Evolutionary conservation across 1,140 invertebrate species (phyloP).

Genomic region (Drosophila kanapiae): DNA sequence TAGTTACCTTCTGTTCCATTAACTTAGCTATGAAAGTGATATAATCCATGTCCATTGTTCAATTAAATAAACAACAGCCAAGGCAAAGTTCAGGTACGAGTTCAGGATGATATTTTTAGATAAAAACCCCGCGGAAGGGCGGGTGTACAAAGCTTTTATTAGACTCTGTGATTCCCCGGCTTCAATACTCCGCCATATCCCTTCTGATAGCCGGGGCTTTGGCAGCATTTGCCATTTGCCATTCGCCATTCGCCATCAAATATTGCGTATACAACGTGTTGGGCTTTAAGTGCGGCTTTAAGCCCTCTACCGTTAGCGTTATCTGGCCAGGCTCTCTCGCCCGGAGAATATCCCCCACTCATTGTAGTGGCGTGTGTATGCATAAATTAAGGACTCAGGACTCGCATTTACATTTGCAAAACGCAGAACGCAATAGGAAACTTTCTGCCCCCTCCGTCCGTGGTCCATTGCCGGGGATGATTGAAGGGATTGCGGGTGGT

Average conservation of each 20-base stretch:
- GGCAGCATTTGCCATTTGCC: conserved; percentile 11
- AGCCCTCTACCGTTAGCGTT: conserved; percentile 31
- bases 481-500: conserved; percentile 27
- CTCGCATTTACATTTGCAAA: conserved; percentile 46
- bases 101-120: conserved; percentile 16
- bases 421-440: conserved; percentile 49
- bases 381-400: conserved; percentile 71
- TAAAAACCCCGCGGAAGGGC: background rate
- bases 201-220: conserved; percentile 27
- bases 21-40: background rate
- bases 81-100: background rate
- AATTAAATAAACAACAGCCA: conserved; percentile 6
- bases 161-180: background rate
- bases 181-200: conserved; percentile 11
- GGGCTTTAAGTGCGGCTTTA: conserved; percentile 52
- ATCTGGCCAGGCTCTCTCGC: conserved; percentile 24
- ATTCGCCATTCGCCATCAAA: conserved; percentile 15
- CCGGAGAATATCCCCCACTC: conserved; percentile 29
- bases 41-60: conserved; percentile 1
- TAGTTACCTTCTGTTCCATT: background rate
- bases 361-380: conserved; percentile 66
- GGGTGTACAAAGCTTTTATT: background rate
- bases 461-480: conserved; percentile 29
- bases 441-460: conserved; percentile 20
- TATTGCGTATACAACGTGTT: conserved; percentile 45